Evolutionary conservation across 2,113 vertebrate species (phyloP), one percentile per base, ranked within the genome.

Genomic region (Thomomys bottae): DNA sequence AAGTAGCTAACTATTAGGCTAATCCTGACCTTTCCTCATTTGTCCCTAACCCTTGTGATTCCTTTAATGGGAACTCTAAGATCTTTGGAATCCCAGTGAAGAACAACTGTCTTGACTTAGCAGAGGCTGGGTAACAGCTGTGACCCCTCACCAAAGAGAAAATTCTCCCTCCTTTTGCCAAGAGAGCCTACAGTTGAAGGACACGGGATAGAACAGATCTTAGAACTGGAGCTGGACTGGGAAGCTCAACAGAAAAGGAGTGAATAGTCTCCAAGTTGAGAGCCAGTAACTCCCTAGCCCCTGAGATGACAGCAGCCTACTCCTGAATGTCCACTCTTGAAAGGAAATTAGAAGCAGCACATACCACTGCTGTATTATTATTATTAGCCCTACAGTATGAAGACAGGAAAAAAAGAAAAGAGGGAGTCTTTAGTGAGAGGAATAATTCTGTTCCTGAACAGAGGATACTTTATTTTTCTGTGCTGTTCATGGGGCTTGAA

Each of bases 111-210:
- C 82, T 88, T 93, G 95, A 95, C 85, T 92, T 88, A 94, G 91
- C 77, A 85, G 70, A 96, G 87, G 70, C 90, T 72, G 40, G 45
- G 34, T 86, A 95, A 96, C 96, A 97, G 97, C 96, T 97, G 96
- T 64, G 95, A 87, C 70, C 87, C 96, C 79, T 88, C 94, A 87
- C 2, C 0, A 93, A 95, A 96, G 80, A 90, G 76, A 61, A 94
- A 86, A 86, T 80, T 89, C 87, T 89, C 63, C n/a, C 49, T 59
- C 89, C 40, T 61, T 32, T 59, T 82, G 78, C 66, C 96, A 95
- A 94, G 91, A 57, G 26, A 77, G 45, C 67, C 8, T 42, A 61
- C 34, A 54, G 38, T 30, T 30, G 15, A 72, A 85, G 59, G 30
- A 42, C 34, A n/a, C 26, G 20, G 26, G 67, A 9, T 42, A 54